Base-by-base conservation (phyloP, 2,888 invertebrate genomes). In the Dicranocentrus wangi region DNA sequence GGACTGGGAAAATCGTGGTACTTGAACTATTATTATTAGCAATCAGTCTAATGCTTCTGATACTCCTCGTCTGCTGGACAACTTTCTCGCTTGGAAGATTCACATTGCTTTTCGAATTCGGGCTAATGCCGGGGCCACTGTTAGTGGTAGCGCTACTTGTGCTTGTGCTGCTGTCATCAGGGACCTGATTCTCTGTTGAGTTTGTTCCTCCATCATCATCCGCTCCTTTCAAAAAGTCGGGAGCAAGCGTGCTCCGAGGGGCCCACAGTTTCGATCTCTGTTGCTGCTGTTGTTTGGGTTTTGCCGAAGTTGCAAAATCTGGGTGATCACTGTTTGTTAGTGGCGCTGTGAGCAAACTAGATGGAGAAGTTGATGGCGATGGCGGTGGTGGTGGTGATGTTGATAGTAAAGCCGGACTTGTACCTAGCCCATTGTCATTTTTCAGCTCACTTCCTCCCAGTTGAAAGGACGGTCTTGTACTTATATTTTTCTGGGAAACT, bases 261-360 rank as follows among this genome's bases (percentile, higher is more conserved):
- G 85, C 80, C 85, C 85, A 85, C 51, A 85, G 71, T 70, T 83
- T 85, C 58, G 83, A 82, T 75, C 85, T 78, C 60, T 75, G 60
- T 17, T 79, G 79, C 21, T 53, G 28, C 5, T 66, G 75, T 25
- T 79, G 72, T 63, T 69, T 43, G 42, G 75, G 70, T 70, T 75
- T 70, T 66, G 70, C 65, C 28, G 71, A 66, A 71, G 65, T 76
- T 70, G 70, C 66, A 63, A 65, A 69, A 75, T 81, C 73, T 19
- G 43, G 28, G 23, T 70, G 81, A 65, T 65, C 63, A 69, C 43
- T 63, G 75, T 28, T 66, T n/a, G 43, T 61, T 76, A 63, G 60
- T 61, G 80, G 51, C 32, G 75, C 65, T 47, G 81, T 61, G 43
- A 69, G 55, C n/a, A 25, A 43, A 27, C 71, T 71, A n/a, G 70